Conservation (phyloP, 2,888 invertebrate genomes). For the Crepidodera aurea region DNA sequence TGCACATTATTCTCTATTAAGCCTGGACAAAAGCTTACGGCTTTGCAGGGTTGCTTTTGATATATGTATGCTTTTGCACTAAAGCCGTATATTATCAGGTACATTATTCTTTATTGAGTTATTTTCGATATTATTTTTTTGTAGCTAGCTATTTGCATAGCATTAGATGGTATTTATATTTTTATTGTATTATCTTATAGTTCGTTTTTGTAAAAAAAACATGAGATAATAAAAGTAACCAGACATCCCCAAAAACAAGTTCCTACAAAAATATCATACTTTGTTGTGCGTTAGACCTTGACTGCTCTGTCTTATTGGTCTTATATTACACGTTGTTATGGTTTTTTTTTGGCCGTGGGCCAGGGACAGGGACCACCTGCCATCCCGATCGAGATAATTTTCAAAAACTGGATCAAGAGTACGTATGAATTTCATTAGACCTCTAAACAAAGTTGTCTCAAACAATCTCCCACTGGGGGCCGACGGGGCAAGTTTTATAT, state of each 20-base stretch:
- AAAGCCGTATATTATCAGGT: neutral
- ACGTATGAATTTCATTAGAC: slow-evolving; percentile 26
- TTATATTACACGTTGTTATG: slow-evolving; percentile 18
- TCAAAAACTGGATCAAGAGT: slow-evolving; percentile 36
- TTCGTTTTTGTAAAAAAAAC: no score
- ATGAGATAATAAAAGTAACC: no score
- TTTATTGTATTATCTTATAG: no score
- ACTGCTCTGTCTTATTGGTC: slow-evolving; percentile 15
- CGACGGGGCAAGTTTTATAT: neutral
- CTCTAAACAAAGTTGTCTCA: slow-evolving; percentile 8
- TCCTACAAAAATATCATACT: neutral
- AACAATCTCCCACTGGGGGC: slow-evolving; percentile 1
- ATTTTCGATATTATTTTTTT: no score
- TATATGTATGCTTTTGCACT: slow-evolving; percentile 1
- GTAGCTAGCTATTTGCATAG: no score
- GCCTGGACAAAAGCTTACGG: slow-evolving; percentile 5
- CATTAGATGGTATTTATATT: no score
- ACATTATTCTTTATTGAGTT: neutral
- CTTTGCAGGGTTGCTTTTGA: slow-evolving; percentile 5
- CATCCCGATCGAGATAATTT: slow-evolving; percentile 20
- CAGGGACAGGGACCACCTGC: slow-evolving; percentile 28
- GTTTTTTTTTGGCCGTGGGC: slow-evolving; percentile 20
- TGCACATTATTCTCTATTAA: slow-evolving; percentile 12
- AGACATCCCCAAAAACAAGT: slow-evolving; percentile 1
- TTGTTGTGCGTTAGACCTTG: slow-evolving; percentile 22